Evolutionary conservation across 2,888 invertebrate genomes (phyloP), one percentile per base, ranked within the genome.

Genomic region (Plemyria rubiginata): DNA sequence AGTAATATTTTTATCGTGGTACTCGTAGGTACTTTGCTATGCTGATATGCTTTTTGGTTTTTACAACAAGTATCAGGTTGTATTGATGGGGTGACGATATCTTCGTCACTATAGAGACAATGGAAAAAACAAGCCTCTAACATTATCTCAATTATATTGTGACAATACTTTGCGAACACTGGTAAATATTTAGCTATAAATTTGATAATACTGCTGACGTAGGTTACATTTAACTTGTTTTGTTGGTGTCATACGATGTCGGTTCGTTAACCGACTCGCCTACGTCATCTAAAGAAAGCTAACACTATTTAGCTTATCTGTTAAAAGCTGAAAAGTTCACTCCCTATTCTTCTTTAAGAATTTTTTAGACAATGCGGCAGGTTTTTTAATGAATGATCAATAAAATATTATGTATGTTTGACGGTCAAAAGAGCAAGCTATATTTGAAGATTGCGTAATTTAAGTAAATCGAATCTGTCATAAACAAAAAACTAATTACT

Each of bases 191-290:
- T 50, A 51, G 36, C 38, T 61, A 61, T 65, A 62, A 63, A 53
- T 63, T 60, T 55, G 67, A 68, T 49, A 50, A 68, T 49, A 50
- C n/a, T 50, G 60, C 54, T 67, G 67, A 71, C 71, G 65, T 65
- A 52, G 15, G 58, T 58, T 62, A 41, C 54, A 38, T 0, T 53
- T 56, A 56, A 61, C 54, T 66, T 73, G 74, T 76, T 75, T 73
- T 76, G 73, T 58, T 73, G 50, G 62, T 64, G 70, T 76, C 69
- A 59, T 68, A 62, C 58, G 70, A 73, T 70, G 67, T 73, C 67
- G 71, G 84, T 81, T 81, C 80, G 73, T 80, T 82, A 76, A 80
- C 77, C 77, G 75, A 67, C 68, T 68, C 36, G 38, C 11, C 51
- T 72, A 74, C 79, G 80, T 80, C 80, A 83, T 68, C 60, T 22